Base-by-base conservation (phyloP, 2,113 vertebrate genomes). In the Tauraco erythrolophus region DNA sequence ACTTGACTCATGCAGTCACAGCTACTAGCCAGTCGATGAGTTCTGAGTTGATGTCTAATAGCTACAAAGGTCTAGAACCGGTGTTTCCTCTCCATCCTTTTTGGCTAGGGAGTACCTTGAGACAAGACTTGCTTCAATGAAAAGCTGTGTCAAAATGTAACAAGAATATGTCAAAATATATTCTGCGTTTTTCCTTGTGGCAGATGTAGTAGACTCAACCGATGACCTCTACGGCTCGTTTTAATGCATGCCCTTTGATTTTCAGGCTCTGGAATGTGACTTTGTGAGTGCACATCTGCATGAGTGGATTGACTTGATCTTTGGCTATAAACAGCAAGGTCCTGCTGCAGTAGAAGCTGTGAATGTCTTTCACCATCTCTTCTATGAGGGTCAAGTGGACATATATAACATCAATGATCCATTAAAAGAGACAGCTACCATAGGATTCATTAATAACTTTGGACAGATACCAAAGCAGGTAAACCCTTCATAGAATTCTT, bases 391-490 rank as follows among this genome's bases (percentile, higher is more conserved):
- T 10, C 99, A 99, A 97, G 99, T 99, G 96, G 99, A 99, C 95
- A 99, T 99, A 93, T 99, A 99, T 98, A 99, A 99, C 98, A 99
- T 99, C 94, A 99, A 99, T 41, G 99, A 99, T 97, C 99, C 99
- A 0, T 98, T 99, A 23, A 99, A 99, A 97, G 99, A 99, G 96
- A 99, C 99, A 2, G 99, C 99, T 94, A 99, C 99, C 92, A 99
- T 99, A 68, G 99, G 99, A 75, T 99, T 99, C 97, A 99, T 99
- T 97, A 99, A 99, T 97, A 99, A 99, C 98, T 99, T 99, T 15
- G 99, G 99, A 70, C 99, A 99, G 97, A 99, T 99, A 97, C 99
- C 99, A 91, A 99, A 99, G 97, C 99, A 99, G 99, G 99, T 99
- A 95, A 54, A 31, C 10, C 22, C 15, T n/a, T 79, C 0, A 0